Percentiles rank a stretch among this genome's conserved stretches.
phyloP scores from a whole-genome alignment of 2,888 invertebrate species.

The Polyommatus iphigenia region DNA sequence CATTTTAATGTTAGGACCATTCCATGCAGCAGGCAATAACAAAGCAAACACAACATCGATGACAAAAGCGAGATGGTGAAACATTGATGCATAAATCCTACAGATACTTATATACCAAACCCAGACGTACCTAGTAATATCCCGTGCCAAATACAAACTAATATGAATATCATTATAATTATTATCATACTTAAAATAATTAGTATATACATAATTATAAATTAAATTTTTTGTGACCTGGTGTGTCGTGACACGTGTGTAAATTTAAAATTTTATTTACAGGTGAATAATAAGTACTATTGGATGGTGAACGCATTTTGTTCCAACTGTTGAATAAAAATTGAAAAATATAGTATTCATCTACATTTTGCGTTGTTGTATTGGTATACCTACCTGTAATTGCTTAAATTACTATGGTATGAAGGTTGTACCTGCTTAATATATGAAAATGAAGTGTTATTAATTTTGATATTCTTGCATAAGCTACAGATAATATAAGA shows the following conservation, averaged over 20 bases:
- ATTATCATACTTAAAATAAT: background rate
- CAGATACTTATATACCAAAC: background rate
- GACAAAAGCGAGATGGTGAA: background rate
- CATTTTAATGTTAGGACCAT: background rate
- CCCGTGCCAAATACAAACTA: background rate
- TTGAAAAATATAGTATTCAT: no score
- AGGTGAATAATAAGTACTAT: background rate
- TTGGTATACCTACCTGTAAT: no score
- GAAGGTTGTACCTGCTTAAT: no score
- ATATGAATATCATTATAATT: background rate
- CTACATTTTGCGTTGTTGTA: no score
- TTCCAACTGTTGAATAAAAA: no score
- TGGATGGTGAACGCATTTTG: background rate
- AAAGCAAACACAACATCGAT: slow-evolving; percentile 24
- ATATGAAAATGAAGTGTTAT: background rate
- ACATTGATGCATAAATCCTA: background rate
- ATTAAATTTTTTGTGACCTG: background rate
- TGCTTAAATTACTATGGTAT: no score
- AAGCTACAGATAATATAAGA: background rate
- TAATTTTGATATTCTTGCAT: background rate
- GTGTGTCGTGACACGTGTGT: no score
- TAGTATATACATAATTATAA: background rate
- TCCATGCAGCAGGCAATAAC: slow-evolving; percentile 4
- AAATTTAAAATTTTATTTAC: no score
- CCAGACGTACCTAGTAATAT: background rate